Evolutionary conservation across 2,888 invertebrate species (phyloP), one percentile per base, ranked within the genome.

Genomic region (Dicroscelio sp.): DNA sequence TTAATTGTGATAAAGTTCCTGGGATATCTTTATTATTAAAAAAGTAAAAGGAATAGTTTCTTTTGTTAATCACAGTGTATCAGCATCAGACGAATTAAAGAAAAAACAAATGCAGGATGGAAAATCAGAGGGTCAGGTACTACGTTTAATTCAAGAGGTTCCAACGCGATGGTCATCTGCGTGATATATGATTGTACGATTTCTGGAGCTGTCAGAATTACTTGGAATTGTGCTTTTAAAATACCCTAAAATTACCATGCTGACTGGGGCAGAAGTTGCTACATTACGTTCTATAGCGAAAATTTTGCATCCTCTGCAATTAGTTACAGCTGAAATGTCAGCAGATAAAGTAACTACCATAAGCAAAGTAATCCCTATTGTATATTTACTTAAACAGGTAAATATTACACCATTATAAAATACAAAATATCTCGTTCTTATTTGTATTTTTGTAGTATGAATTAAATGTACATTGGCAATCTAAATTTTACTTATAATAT

Each of bases 281-380:
- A 90, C 94, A 69, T 90, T 94, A 71, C 93, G 94, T 90, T 93
- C 93, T 79, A 75, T 95, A 43, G 93, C 93, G 89, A 90, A 94
- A 90, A 89, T 95, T 31, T 90, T 94, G 87, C 90, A 91, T 87
- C 95, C 94, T 8, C 93, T 96, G 86, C 93, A 94, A 93, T 90
- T 92, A 85, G 95, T 94, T 31, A 95, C 93, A 27, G 93, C 92
- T 80, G 95, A 96, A 92, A 94, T 95, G 88, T 93, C 94, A 67
- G 91, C 86, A 69, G 95, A 95, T 93, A 95, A 94, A 92, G 94
- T 94, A 92, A 93, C 95, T 2, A 94, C 92, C 65, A 85, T 85
- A 58, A 95, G 95, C 73, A 95, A 95, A 93, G 94, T 94, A 67
- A 95, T 95, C 88, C 95, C 95, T 10, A 90, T 95, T 38, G 92